phyloP scores from a whole-genome alignment of 2,113 vertebrate genomes.

The Eclectus roratus region DNA sequence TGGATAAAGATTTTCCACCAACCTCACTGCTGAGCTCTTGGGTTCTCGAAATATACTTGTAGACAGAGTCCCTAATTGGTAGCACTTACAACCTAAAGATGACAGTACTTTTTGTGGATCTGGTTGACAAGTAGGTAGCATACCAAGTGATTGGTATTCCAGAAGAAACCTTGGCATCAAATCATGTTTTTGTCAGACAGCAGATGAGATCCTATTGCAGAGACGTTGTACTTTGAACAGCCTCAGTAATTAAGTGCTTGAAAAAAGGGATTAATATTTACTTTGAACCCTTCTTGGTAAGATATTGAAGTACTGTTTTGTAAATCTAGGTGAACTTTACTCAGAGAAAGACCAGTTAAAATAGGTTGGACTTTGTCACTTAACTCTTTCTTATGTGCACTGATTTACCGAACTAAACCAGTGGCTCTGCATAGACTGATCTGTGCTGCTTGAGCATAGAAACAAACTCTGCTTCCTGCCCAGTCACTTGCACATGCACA shows the following conservation, averaged over 20 bases:
- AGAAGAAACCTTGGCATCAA: slow-evolving; percentile 39
- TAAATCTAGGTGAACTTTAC: slow-evolving; percentile 36
- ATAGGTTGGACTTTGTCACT: background rate
- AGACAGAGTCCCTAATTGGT: background rate
- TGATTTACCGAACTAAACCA: background rate
- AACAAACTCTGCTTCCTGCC: background rate
- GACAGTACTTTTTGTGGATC: slow-evolving; percentile 13
- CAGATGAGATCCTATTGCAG: slow-evolving; percentile 39
- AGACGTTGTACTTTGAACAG: slow-evolving; percentile 17
- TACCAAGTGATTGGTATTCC: background rate
- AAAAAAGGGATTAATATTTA: slow-evolving; percentile 11
- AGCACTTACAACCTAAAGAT: background rate
- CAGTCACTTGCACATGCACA: slow-evolving; percentile 5
- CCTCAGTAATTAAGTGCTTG: background rate
- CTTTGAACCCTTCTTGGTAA: background rate
- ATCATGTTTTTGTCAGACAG: slow-evolving; percentile 30
- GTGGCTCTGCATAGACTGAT: background rate
- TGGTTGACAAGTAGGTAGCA: background rate
- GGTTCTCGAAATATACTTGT: background rate
- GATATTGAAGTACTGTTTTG: background rate
- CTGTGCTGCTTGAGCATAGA: background rate
- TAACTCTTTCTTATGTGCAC: background rate
- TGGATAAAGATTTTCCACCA: background rate
- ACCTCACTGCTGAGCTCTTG: background rate
- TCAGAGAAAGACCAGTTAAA: background rate